Base-by-base conservation (phyloP, 1,140 invertebrate species). In the Drosophila kurseongensis region DNA sequence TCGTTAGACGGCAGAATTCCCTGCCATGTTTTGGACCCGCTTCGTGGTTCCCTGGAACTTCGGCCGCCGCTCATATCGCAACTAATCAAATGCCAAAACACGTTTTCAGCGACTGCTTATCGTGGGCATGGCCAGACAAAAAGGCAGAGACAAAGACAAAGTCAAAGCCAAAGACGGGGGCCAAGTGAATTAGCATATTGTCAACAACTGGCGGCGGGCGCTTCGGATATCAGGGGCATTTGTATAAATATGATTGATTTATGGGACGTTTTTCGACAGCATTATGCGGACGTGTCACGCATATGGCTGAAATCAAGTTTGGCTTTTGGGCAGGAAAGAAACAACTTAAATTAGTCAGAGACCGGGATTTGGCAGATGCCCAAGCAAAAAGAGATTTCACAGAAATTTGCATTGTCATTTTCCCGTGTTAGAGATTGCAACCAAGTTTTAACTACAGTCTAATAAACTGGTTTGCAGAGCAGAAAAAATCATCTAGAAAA, bases 241-340 rank as follows among this genome's bases (percentile, higher is more conserved):
- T 88, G 67, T 80, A 91, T 91, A 91, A 91, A 91, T 91, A 91
- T 91, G 88, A 91, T 75, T 88, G 88, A 91, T 91, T 91, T 91
- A 91, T 91, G 85, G 79, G 88, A 91, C 88, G 88, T 84, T 91
- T 91, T 91, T 84, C 80, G 83, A 88, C 88, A 91, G 83, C 88
- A 88, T 91, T 76, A 84, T 75, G 62, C 77, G 74, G 52, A 90
- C 84, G 77, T 84, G 80, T 78, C 78, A 78, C 80, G 85, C 80
- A 89, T 89, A 65, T 50, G 50, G 50, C 80, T 78, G 45, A 60
- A 78, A 84, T 45, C 55, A 38, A 50, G 69, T 73, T 75, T 41
- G 2, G 55, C 6, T 35, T 52, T 36, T 52, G 18, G 32, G 18
- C 23, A 16, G 16, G 29, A 16, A 14, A 3, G 8, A 35, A 23